Percentiles rank a stretch among this genome's conserved stretches.
Conservation (phyloP, 2,113 vertebrate genomes). For the Brachionichthys hirsutus region DNA sequence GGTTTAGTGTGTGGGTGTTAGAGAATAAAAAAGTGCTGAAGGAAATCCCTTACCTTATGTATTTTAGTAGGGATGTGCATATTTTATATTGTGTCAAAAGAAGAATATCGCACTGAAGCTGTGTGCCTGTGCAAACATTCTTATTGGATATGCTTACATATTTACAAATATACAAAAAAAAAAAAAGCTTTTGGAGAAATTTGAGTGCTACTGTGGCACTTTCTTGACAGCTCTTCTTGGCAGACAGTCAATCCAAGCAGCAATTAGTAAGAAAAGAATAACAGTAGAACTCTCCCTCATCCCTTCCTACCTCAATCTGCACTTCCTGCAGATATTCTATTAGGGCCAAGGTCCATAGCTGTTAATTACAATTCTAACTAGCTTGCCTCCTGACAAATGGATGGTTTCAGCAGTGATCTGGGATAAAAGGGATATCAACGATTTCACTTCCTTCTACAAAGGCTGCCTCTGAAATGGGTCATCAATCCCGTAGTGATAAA, state of each 20-base stretch:
- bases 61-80: conserved; percentile 31
- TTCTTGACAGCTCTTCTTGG: conserved; percentile 44
- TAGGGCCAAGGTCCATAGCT: conserved; percentile 74
- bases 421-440: conserved; percentile 74
- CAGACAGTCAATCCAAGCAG: conserved; percentile 46
- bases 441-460: conserved; percentile 75
- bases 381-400: conserved; percentile 77
- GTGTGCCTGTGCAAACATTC: conserved; percentile 27
- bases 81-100: conserved; percentile 48
- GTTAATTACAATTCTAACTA: conserved; percentile 80
- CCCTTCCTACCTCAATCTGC: conserved; percentile 56
- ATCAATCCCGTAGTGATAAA: conserved; percentile 82
- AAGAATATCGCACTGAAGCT: conserved; percentile 26
- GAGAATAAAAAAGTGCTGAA: conserved; percentile 31
- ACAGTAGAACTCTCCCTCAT: conserved; percentile 36
- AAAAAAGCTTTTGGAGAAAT: conserved; percentile 23
- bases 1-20: conserved; percentile 40
- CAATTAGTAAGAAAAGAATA: conserved; percentile 66
- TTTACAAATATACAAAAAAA: conserved; percentile 45
- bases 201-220: conserved; percentile 47
- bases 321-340: conserved; percentile 78
- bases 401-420: conserved; percentile 71
- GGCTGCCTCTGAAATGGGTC: conserved; percentile 77
- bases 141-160: conserved; percentile 29
- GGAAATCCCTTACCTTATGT: conserved; percentile 41